Evolutionary conservation across 37 sponge, comb jelly and placozoan species (phyloP).

Genomic region (Ephydatia muelleri): DNA sequence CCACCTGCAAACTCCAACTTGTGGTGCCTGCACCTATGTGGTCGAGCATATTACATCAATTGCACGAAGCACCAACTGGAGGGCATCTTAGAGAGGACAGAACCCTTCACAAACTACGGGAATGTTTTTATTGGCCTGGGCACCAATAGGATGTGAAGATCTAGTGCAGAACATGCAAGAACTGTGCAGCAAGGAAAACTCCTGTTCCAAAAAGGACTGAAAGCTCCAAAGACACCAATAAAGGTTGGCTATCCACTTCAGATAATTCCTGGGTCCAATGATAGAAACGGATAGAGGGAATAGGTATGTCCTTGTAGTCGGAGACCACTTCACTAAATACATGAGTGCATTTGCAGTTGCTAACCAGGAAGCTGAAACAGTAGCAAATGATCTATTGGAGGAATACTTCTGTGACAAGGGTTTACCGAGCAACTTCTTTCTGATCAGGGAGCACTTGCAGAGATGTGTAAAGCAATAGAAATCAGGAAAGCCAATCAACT

Average conservation of each 20-base stretch:
- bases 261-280: background rate
- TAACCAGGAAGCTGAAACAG: background rate
- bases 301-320: too few species aligned
- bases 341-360: background rate
- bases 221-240: background rate
- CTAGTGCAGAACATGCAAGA: background rate
- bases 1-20: background rate
- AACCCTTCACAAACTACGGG: too few species aligned
- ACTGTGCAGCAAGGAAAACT: background rate
- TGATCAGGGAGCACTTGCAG: background rate
- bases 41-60: background rate
- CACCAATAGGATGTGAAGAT: background rate
- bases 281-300: background rate
- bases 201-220: background rate
- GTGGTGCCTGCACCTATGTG: background rate
- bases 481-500: too few species aligned
- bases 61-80: background rate
- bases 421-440: background rate
- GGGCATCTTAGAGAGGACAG: background rate
- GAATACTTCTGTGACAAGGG: background rate
- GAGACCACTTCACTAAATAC: background rate
- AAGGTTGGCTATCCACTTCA: too few species aligned
- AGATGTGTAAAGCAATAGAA: background rate
- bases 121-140: background rate
- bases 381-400: background rate